These are phyloP conservation scores for Etheostoma spectabile DNA, from an alignment of 2,113 vertebrate species.

Conservation along the genomic window DNA sequence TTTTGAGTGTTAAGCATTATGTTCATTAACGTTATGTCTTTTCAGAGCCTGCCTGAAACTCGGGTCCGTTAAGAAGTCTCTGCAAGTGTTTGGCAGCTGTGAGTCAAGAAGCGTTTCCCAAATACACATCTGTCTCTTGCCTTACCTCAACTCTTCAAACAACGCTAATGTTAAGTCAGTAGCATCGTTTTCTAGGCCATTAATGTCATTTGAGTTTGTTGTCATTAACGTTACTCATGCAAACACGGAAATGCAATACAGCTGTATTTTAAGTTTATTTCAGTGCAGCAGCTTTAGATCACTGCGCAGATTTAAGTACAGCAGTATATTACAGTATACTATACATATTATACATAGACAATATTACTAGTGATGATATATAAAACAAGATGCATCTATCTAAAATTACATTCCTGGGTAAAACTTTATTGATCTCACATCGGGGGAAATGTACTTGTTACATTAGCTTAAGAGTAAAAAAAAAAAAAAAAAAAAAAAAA, in stretches of 20 bases:
- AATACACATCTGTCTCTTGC: not conserved
- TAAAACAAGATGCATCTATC: not conserved
- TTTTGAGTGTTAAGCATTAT: not conserved
- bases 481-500: too few species aligned
- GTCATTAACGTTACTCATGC: not conserved
- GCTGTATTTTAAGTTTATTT: not conserved
- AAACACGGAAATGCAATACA: not conserved
- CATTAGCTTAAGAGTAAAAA: too few species aligned
- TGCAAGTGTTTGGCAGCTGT: constrained; percentile 5
- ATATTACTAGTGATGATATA: not conserved
- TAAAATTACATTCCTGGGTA: not conserved
- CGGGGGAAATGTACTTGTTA: too few species aligned
- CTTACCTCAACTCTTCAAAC: not conserved
- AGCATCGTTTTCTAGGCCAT: constrained; percentile 7
- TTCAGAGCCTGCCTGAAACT: constrained; percentile 11
- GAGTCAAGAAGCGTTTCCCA: not conserved
- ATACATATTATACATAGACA: too few species aligned
- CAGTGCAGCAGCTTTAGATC: not conserved
- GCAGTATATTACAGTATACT: too few species aligned
- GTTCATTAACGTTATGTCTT: not conserved
- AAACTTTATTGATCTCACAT: too few species aligned
- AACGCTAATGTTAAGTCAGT: constrained; percentile 23
- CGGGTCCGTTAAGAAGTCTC: not conserved
- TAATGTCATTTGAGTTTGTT: not conserved
- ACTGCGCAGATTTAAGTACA: not conserved